Conservation (phyloP, 1,140 invertebrate species). For the Meteorus sp. region DNA sequence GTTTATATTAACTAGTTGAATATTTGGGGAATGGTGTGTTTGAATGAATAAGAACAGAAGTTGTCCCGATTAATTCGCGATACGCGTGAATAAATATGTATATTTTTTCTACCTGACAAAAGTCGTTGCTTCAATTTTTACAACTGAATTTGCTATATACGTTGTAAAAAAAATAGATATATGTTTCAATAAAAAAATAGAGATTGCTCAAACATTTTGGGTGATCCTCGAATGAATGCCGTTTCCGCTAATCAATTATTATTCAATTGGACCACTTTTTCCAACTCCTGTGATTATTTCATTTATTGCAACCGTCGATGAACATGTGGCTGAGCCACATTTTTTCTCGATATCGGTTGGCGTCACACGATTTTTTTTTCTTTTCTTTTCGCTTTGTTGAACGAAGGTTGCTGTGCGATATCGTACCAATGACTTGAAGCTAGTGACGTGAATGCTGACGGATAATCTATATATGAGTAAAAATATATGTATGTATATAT, state of each 20-base stretch:
- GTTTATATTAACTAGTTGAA: background rate
- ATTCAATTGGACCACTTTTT: background rate
- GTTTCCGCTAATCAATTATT: background rate
- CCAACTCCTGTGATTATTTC: background rate
- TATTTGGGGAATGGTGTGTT: background rate
- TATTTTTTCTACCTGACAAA: slow-evolving; percentile 22
- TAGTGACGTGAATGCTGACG: background rate
- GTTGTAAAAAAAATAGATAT: no score
- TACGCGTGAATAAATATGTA: slow-evolving; percentile 12
- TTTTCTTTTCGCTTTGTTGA: background rate
- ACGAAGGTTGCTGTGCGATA: slow-evolving; percentile 3
- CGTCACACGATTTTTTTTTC: background rate
- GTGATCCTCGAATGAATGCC: no score
- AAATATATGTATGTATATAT: background rate
- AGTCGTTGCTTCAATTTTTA: slow-evolving; percentile 16
- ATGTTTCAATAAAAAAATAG: no score
- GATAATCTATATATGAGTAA: no score
- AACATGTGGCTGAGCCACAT: slow-evolving; percentile 3
- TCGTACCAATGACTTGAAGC: background rate
- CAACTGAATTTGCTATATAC: no score
- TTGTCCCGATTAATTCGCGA: slow-evolving; percentile 14
- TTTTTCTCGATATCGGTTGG: background rate
- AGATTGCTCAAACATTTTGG: no score
- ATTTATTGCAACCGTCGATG: background rate
- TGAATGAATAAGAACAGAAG: background rate